Conservation (phyloP, 1,140 invertebrate genomes). For the Zaprionus taronus region DNA sequence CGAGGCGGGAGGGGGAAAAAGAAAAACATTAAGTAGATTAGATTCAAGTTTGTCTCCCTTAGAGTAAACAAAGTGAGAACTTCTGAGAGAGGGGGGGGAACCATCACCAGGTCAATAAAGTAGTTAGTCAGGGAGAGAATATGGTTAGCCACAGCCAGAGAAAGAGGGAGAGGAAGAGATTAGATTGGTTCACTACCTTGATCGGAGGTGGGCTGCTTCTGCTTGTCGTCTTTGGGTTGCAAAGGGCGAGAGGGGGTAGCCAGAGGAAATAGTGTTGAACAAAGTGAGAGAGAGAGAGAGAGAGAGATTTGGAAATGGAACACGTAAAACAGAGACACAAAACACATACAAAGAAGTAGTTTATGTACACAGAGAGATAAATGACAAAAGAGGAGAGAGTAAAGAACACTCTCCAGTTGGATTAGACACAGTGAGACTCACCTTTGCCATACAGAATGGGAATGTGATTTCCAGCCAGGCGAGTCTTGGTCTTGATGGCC, state of each 20-base stretch:
- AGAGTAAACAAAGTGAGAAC: not conserved
- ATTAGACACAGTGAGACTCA: slow-evolving; percentile 28
- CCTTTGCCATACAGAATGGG: slow-evolving; percentile 94
- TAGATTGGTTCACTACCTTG: slow-evolving; percentile 70
- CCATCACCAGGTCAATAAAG: not conserved
- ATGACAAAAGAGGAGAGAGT: not conserved
- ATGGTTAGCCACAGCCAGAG: not conserved
- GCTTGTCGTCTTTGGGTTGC: slow-evolving; percentile 73
- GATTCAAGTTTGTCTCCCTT: not conserved
- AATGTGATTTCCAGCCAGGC: slow-evolving; percentile 97
- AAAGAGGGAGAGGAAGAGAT: not conserved
- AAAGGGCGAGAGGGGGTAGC: slow-evolving; percentile 40
- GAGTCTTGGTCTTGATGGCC: slow-evolving; percentile 97
- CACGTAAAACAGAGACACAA: slow-evolving; percentile 49
- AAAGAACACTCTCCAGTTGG: slow-evolving; percentile 5
- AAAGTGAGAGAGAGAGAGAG: slow-evolving; percentile 22
- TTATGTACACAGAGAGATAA: slow-evolving; percentile 4
- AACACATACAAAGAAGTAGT: not conserved
- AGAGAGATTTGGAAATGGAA: slow-evolving; percentile 41
- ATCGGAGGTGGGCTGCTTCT: slow-evolving; percentile 61
- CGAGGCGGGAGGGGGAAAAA: not conserved
- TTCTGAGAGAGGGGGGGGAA: not conserved
- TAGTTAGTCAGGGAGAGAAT: slow-evolving; percentile 3
- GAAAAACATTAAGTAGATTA: slow-evolving; percentile 12
- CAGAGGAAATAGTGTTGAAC: slow-evolving; percentile 33